Evolutionary conservation across 2,113 vertebrate species (phyloP).

Genomic region (Jaculus jaculus): DNA sequence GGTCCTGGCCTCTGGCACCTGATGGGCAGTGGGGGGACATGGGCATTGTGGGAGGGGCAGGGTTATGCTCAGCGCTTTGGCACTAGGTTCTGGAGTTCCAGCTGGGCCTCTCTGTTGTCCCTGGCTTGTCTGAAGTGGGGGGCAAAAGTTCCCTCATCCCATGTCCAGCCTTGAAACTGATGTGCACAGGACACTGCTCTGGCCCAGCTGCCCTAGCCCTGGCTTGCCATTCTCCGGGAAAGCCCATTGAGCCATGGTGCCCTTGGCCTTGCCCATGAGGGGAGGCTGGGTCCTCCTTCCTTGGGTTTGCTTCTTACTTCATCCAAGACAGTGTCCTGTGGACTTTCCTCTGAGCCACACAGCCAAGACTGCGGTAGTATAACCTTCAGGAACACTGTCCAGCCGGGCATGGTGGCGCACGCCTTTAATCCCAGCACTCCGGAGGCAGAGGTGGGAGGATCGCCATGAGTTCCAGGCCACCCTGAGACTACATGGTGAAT

Average conservation of each 20-base stretch:
- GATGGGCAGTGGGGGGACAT: fast-evolving
- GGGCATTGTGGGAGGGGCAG: neutral
- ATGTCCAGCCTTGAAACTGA: neutral
- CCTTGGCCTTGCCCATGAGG: neutral
- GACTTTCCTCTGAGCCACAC: neutral
- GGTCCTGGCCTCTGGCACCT: neutral
- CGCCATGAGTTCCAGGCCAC: too few species aligned
- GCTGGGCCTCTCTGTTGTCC: neutral
- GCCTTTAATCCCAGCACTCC: too few species aligned
- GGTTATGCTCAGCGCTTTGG: neutral
- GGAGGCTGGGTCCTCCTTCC: neutral
- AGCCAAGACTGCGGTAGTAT: neutral
- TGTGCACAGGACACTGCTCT: neutral
- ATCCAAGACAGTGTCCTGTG: neutral
- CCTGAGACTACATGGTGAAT: too few species aligned
- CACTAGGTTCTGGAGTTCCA: neutral
- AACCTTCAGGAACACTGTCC: neutral
- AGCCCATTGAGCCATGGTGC: neutral
- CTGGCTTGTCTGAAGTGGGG: neutral
- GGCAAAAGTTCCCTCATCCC: neutral
- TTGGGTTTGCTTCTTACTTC: neutral
- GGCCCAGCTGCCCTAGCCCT: neutral
- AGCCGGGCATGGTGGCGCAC: too few species aligned
- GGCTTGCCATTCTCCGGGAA: neutral
- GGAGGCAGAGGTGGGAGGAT: too few species aligned